These are phyloP conservation scores for Polyploca ridens DNA, from an alignment of 2,888 invertebrate species.

Conservation along the genomic window DNA sequence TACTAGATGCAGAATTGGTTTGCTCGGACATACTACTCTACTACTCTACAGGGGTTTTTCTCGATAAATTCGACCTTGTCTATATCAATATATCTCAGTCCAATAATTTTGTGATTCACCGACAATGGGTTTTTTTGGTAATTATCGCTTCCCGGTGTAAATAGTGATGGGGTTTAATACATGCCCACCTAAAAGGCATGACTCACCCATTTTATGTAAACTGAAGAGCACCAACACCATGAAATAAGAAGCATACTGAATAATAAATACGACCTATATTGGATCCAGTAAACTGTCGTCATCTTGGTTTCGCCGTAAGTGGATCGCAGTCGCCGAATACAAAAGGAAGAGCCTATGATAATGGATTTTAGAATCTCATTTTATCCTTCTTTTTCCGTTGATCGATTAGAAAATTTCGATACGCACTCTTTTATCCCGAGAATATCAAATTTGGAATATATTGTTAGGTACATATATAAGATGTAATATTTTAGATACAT, in stretches of 20 bases:
- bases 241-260: slow-evolving; percentile 62
- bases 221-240: slow-evolving; percentile 49
- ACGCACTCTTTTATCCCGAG: slow-evolving; percentile 9
- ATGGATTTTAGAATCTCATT: slow-evolving; percentile 57
- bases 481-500: neutral
- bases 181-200: slow-evolving; percentile 33
- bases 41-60: no score
- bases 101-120: neutral
- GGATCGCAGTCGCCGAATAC: slow-evolving; percentile 50
- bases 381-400: slow-evolving; percentile 51
- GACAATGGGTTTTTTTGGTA: neutral
- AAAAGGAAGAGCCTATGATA: slow-evolving; percentile 51
- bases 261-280: slow-evolving; percentile 66
- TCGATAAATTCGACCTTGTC: no score
- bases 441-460: slow-evolving; percentile 1
- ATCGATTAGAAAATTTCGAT: slow-evolving; percentile 43
- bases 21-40: no score
- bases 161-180: neutral
- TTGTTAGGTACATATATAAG: neutral
- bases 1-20: no score
- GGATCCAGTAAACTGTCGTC: slow-evolving; percentile 58
- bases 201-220: slow-evolving; percentile 53
- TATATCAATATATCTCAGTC: neutral
- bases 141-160: neutral
- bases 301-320: slow-evolving; percentile 50